Evolutionary conservation across 2,888 invertebrate genomes (phyloP), one percentile per base, ranked within the genome.

Genomic region (Corythucha ciliata): DNA sequence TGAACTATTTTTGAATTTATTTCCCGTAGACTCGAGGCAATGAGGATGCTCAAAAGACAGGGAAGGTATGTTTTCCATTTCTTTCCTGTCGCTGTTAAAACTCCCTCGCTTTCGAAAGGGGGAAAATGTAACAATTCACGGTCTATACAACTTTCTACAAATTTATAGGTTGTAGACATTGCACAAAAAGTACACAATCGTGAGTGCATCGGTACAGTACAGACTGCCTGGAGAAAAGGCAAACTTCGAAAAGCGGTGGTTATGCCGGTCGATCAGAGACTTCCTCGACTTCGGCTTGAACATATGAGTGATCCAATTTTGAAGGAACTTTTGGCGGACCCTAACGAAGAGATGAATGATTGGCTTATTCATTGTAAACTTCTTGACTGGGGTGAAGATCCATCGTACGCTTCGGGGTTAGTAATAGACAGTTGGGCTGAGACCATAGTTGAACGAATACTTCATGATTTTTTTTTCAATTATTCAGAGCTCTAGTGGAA

Each of bases 241-340:
- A n/a, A 34, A 79, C 73, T 39, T 47, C 18, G 53, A 37, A 16
- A 42, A 44, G 10, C 8, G 36, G 25, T 16, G 37, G 34, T 26
- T 52, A 12, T 26, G 26, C 27, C 90, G 94, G 0, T n/a, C n/a
- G n/a, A n/a, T n/a, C n/a, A 76, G 81, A 46, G 92, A 93, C 66
- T 72, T 76, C 58, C 75, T 87, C 54, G 67, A 91, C 45, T 92
- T 94, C 0, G 72, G 83, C 55, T 73, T 92, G 27, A 76, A 78
- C 62, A 79, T 94, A 57, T 78, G 80, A 12, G 71, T 75, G 56
- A 70, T 72, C 1, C 71, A 75, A 56, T 81, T 83, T 69, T 81
- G 82, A 7, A 67, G 71, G 62, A 76, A 76, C 60, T 83, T 83
- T 65, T 29, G n/a, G 10, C 29, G 10, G 8, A 29, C 29, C 29